A percentile compares a stretch with the other conserved stretches of the same genome.
Evolutionary conservation across 1,140 invertebrate genomes (phyloP).

Genomic region (Platorchestia sp.): DNA sequence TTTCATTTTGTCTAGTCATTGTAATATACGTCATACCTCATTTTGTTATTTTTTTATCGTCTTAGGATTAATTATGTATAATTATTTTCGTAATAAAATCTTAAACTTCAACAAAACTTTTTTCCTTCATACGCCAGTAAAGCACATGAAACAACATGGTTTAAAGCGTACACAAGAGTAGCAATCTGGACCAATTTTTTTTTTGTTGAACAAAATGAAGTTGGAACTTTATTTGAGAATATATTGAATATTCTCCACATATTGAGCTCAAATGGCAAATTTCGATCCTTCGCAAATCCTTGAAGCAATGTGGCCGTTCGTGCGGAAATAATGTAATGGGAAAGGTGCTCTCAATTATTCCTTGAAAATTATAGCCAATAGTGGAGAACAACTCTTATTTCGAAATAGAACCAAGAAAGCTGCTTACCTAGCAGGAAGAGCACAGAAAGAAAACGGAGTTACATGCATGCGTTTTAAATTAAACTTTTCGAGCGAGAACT

Average conservation of each 20-base stretch:
- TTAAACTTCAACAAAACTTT: background rate
- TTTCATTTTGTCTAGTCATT: slow-evolving; percentile 39
- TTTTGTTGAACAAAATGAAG: background rate
- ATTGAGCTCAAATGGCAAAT: too few relatives aligned
- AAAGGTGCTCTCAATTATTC: background rate
- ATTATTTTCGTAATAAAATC: background rate
- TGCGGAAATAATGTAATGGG: background rate
- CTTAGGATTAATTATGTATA: too few relatives aligned
- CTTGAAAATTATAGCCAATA: background rate
- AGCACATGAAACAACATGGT: background rate
- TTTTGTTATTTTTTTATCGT: slow-evolving; percentile 8
- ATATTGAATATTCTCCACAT: too few relatives aligned
- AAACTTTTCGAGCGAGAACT: background rate
- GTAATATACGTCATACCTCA: slow-evolving; percentile 49
- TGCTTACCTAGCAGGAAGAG: background rate
- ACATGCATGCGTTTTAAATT: background rate
- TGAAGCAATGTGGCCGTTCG: too few relatives aligned
- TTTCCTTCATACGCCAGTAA: background rate
- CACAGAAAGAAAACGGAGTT: background rate
- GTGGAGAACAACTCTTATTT: background rate
- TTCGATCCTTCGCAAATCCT: too few relatives aligned
- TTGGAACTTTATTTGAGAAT: too few relatives aligned
- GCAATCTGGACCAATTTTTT: background rate
- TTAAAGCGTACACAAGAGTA: background rate
- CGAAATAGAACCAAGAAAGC: background rate